Base-by-base conservation (phyloP, 2,113 vertebrate species). In the Myiopsitta monachus region DNA sequence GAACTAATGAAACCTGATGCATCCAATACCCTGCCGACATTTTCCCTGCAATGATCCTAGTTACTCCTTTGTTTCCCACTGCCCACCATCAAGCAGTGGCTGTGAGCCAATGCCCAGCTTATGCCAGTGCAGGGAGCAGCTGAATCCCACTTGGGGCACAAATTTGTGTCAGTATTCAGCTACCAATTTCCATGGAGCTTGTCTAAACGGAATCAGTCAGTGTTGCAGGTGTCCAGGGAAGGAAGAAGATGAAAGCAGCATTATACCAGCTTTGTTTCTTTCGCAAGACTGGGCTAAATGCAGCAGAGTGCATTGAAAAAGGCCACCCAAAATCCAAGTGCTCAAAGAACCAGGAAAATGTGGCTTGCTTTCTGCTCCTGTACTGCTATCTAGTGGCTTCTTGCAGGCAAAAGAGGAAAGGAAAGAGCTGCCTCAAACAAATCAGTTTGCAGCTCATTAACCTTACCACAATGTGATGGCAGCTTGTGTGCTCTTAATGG, bases 351-450 rank as follows among this genome's bases (percentile, higher is more conserved):
- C 52, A 69, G 38, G 49, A 83, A 47, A 54, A 76, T 0, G 1
- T 1, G 24, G 6, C 13, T n/a, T 79, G 27, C 23, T 94, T 80
- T 63, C 72, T 94, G 67, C 15, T 62, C 44, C 61, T 95, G 24
- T 46, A 18, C 83, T 83, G 75, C 90, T 95, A 63, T 54, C 88
- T 92, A 77, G 88, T 70, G 79, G 85, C 54, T 92, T 57, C 46
- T 62, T 51, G 49, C 41, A 83, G 41, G 38, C 46, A 88, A 41
- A 44, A 82, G 87, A 75, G 15, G 18, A 49, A 66, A n/a, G 12
- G 38, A 93, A 59, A 59, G 64, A 43, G 7, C 4, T 28, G 14
- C 36, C 63, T 68, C 61, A 57, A 83, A 79, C 44, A 67, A 36
- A 38, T 7, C 17, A 16, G 6, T 31, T 62, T 88, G 16, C 46